These are phyloP conservation scores for Dasypolia templi DNA, from an alignment of 2,888 invertebrate genomes.

Conservation along the genomic window DNA sequence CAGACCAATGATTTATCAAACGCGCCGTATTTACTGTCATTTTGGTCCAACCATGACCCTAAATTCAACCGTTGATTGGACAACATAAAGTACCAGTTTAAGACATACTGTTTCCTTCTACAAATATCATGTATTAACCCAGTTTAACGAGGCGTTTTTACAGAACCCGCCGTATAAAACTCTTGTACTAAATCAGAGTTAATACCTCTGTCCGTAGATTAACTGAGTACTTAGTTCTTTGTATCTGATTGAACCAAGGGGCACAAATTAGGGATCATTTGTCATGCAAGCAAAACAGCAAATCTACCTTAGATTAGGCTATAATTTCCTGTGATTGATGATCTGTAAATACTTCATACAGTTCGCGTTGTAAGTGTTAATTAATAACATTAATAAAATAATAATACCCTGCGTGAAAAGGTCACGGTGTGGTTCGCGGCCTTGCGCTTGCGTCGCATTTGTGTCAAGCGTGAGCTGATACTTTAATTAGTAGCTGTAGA, in stretches of 20 bases:
- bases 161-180: neutral
- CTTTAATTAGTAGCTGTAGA: constrained; percentile 47
- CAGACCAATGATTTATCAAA: constrained; percentile 27
- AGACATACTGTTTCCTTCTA: constrained; percentile 52
- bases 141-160: constrained; percentile 33
- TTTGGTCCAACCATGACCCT: constrained; percentile 51
- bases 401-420: constrained; percentile 76
- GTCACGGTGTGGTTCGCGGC: constrained; percentile 66
- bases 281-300: constrained; percentile 60
- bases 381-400: constrained; percentile 78
- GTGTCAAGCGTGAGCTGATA: constrained; percentile 57
- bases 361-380: constrained; percentile 53
- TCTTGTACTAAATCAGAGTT: constrained; percentile 7
- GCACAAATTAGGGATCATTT: constrained; percentile 54
- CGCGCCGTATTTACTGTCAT: constrained; percentile 11
- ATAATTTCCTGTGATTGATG: constrained; percentile 69
- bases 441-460: constrained; percentile 63
- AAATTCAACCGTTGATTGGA: constrained; percentile 21
- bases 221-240: constrained; percentile 15
- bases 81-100: constrained; percentile 19
- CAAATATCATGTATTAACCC: constrained; percentile 45
- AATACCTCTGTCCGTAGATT: neutral
- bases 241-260: constrained; percentile 17
- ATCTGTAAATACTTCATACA: constrained; percentile 31
- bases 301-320: constrained; percentile 46